Percentiles rank a stretch among this genome's conserved stretches.
Conservation (phyloP, 2,797 vertebrate species). For the Lindbergichthys nudifrons region DNA sequence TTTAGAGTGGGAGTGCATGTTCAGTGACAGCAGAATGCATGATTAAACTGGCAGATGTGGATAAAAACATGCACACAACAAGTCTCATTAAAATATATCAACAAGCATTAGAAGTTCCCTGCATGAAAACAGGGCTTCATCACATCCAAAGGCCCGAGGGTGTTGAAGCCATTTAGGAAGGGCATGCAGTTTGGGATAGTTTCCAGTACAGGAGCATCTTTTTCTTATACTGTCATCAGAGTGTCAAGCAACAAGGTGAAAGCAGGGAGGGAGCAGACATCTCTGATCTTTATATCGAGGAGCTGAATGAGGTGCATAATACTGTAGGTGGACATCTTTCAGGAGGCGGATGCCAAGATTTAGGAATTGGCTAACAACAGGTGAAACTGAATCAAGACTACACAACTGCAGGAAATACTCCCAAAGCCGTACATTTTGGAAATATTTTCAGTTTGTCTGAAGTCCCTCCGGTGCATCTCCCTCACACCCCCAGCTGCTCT, state of each 20-base stretch:
- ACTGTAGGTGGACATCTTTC: conserved; percentile 38
- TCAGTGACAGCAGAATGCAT: conserved; percentile 27
- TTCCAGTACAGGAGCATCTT: conserved; percentile 35
- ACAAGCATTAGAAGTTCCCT: conserved; percentile 26
- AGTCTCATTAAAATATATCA: conserved; percentile 48
- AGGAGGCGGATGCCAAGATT: conserved; percentile 17
- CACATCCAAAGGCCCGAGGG: conserved; percentile 40
- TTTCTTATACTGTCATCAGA: conserved; percentile 23
- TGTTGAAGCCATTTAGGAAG: conserved; percentile 41
- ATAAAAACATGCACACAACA: conserved; percentile 38
- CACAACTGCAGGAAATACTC: conserved; percentile 26
- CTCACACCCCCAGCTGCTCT: conserved; percentile 26
- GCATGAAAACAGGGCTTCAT: conserved; percentile 16
- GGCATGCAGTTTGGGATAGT: conserved; percentile 36
- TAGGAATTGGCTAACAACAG: conserved; percentile 6
- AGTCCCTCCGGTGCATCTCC: conserved; percentile 38
- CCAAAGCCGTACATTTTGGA: conserved; percentile 28
- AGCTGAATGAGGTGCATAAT: conserved; percentile 31
- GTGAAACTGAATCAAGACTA: conserved; percentile 13
- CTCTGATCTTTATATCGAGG: conserved; percentile 44
- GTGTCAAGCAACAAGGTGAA: conserved; percentile 64
- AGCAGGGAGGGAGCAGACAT: conserved; percentile 53
- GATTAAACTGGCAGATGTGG: conserved; percentile 54
- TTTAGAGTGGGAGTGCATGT: conserved; percentile 3
- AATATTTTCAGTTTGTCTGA: conserved; percentile 44